phyloP scores from a whole-genome alignment of 2,113 vertebrate species.

The Anolis carolinensis region DNA sequence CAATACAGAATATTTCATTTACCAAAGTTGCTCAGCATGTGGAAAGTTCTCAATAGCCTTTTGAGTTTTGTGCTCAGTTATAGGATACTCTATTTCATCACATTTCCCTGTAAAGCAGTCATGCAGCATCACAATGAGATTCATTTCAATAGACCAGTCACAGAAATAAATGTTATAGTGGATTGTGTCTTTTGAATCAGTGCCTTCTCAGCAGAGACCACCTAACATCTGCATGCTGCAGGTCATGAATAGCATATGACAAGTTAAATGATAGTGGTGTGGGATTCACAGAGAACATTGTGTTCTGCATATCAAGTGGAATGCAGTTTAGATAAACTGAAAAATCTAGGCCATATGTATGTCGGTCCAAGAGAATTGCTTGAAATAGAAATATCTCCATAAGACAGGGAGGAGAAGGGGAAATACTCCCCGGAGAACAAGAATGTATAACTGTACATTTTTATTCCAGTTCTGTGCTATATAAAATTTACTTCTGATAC shows the following conservation, averaged over 20 bases:
- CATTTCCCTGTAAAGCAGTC: neutral
- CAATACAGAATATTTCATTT: neutral
- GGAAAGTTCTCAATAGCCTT: neutral
- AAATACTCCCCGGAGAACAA: neutral
- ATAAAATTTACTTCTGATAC: neutral
- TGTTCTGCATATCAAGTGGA: neutral
- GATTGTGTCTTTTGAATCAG: neutral
- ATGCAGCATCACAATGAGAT: neutral
- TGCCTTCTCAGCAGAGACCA: neutral
- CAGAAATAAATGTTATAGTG: neutral
- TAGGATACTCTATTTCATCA: neutral
- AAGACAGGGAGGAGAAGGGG: neutral
- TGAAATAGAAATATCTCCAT: conserved; percentile 2
- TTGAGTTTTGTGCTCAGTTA: neutral
- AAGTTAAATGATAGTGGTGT: conserved; percentile 5
- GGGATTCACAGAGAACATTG: neutral
- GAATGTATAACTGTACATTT: neutral
- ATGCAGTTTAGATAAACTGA: neutral
- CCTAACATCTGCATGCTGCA: neutral
- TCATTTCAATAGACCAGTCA: neutral
- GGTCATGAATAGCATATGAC: conserved; percentile 5
- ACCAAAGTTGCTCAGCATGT: neutral
- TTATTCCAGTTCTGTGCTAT: neutral
- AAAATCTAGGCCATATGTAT: neutral
- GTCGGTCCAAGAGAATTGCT: neutral